Conservation (phyloP, 2,888 invertebrate species). For the Xestia c-nigrum region DNA sequence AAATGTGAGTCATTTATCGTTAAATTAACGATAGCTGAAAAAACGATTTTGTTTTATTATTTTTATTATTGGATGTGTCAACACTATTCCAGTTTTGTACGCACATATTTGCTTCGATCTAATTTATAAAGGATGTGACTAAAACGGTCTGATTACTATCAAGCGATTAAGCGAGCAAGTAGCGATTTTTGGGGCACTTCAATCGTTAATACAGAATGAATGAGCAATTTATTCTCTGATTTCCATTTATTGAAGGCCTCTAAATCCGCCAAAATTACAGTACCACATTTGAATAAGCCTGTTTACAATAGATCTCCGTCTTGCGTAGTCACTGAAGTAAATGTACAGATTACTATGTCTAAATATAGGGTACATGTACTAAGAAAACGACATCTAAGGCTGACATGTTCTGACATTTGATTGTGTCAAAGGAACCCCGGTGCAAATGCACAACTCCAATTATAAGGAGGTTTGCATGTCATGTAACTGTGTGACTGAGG, state of each 20-base stretch:
- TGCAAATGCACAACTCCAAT: not conserved
- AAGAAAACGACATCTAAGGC: slow-evolving; percentile 2
- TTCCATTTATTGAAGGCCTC: slow-evolving; percentile 49
- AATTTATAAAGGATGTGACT: not conserved
- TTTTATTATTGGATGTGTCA: slow-evolving; percentile 42
- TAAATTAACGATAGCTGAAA: slow-evolving; percentile 53
- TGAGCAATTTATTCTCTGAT: slow-evolving; percentile 45
- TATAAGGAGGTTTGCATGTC: not conserved
- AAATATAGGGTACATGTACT: slow-evolving; percentile 14
- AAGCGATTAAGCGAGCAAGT: not conserved
- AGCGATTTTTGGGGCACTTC: slow-evolving; percentile 19
- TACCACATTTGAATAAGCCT: slow-evolving; percentile 52
- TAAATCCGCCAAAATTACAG: slow-evolving; percentile 48
- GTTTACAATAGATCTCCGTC: slow-evolving; percentile 37
- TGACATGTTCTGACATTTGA: slow-evolving; percentile 1
- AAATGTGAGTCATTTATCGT: slow-evolving; percentile 49
- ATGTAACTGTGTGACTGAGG: not conserved
- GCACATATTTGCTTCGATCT: not conserved
- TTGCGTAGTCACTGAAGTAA: slow-evolving; percentile 16
- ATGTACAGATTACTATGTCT: slow-evolving; percentile 22
- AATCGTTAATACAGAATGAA: slow-evolving; percentile 44
- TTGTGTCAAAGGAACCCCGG: slow-evolving; percentile 21
- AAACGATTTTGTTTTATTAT: slow-evolving; percentile 48
- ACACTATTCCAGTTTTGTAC: slow-evolving; percentile 27
- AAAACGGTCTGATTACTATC: not conserved